Evolutionary conservation across 2,888 invertebrate species (phyloP).

Genomic region (Pristionchus mayeri): DNA sequence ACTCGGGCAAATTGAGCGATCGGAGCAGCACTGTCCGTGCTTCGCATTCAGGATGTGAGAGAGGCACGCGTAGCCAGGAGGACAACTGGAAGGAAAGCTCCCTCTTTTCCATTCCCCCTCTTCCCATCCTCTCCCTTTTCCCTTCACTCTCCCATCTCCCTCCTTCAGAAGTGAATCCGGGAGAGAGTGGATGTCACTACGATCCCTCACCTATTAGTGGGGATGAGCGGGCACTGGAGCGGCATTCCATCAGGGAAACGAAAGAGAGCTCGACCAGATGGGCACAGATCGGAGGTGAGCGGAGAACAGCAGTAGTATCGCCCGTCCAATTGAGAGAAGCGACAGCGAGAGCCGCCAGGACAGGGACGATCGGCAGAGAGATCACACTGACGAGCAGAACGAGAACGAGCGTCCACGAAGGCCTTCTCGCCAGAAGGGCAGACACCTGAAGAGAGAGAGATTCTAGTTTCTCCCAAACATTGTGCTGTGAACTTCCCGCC

Average conservation of each 20-base stretch:
- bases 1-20: too few relatives aligned
- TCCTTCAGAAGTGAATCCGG: conserved; percentile 62
- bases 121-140: too few relatives aligned
- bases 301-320: conserved; percentile 63
- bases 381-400: conserved; percentile 61
- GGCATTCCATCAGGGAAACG: conserved; percentile 57
- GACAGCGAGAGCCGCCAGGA: conserved; percentile 60
- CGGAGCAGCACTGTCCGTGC: conserved; percentile 66
- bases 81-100: conserved; percentile 43
- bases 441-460: conserved; percentile 55
- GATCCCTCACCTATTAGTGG: conserved; percentile 54
- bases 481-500: not conserved
- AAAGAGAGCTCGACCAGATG: conserved; percentile 60
- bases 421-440: conserved; percentile 66
- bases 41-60: conserved; percentile 61
- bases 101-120: too few relatives aligned
- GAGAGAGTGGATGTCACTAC: conserved; percentile 65
- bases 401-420: conserved; percentile 63
- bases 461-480: not conserved
- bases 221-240: conserved; percentile 51
- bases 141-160: not conserved
- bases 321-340: conserved; percentile 62
- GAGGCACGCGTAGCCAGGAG: conserved; percentile 55
- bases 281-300: conserved; percentile 56
- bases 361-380: conserved; percentile 57